Conservation (phyloP, 2,113 vertebrate species). For the Microcebus griseorufus region DNA sequence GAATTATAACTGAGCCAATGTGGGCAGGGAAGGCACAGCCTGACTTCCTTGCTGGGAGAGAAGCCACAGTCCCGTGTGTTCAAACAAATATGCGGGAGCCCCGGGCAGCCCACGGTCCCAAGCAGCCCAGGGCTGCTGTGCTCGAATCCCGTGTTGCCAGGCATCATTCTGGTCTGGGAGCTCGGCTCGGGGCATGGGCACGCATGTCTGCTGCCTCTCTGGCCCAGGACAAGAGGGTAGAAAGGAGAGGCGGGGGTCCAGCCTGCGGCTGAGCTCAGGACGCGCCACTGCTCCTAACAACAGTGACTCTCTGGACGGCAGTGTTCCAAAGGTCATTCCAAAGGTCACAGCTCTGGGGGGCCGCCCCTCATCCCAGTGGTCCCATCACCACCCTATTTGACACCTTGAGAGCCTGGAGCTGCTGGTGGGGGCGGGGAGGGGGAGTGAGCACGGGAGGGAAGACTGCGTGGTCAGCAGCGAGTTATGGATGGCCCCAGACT, state of each 20-base stretch:
- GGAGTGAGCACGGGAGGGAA: not conserved
- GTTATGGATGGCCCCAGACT: conserved; percentile 83
- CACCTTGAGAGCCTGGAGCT: not conserved
- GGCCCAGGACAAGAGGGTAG: not conserved
- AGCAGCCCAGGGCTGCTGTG: no score
- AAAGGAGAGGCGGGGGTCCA: not conserved
- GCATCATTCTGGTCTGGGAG: not conserved
- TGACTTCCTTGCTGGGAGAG: not conserved
- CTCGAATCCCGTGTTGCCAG: not conserved
- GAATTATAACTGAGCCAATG: not conserved
- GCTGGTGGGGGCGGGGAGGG: conserved; percentile 16
- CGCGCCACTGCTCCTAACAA: not conserved
- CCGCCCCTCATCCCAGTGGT: not conserved
- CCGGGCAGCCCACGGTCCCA: rapidly evolving
- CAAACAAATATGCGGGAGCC: not conserved
- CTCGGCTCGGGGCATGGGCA: not conserved
- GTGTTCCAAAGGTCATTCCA: conserved; percentile 75
- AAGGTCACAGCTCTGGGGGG: conserved; percentile 61
- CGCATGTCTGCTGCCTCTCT: not conserved
- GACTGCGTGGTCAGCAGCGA: conserved; percentile 81
- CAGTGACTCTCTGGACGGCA: conserved; percentile 27
- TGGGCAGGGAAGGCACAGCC: not conserved
- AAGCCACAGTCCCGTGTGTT: not conserved
- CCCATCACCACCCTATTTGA: conserved; percentile 72
- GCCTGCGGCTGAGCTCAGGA: not conserved